Evolutionary conservation across 2,888 invertebrate genomes (phyloP), one percentile per base, ranked within the genome.

Genomic region (Troglohyphantes excavatus): DNA sequence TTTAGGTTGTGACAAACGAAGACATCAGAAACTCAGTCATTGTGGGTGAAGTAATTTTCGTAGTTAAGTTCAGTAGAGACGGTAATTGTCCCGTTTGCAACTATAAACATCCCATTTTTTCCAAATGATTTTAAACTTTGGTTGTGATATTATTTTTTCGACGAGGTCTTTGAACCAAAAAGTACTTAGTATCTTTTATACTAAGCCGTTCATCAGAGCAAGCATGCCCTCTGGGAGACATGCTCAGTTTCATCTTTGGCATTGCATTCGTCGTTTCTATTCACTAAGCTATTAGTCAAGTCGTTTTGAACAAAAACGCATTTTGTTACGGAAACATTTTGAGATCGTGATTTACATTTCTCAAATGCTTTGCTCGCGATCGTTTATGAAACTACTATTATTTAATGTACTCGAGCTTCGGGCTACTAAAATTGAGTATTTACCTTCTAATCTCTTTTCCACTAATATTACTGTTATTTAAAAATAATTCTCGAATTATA

Each of bases 121-220:
- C 39, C 9, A 11, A 13, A 39, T 39, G 7, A 39, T 7, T 39
- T 7, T 39, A 39, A 39, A 13, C 39, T 39, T 7, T 11, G 13
- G 39, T 7, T 39, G 7, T 13, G 39, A 39, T 39, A 39, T 39
- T n/a, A n/a, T n/a, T n/a, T 39, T 39, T 7, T 39, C 39, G 39
- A 39, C 39, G 3, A 75, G 75, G 68, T 85, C 76, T 76, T 67
- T 85, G 84, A 85, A 85, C 84, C 29, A 82, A 63, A 27, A 46
- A 65, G 17, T 59, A 75, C 39, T 11, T n/a, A 27, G 23, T 11
- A 65, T 65, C 17, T 26, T 73, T 21, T 21, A 26, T 72, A 19
- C 19, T 46, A 76, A 68, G 59, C 68, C 13, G 83, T 46, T 73
- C 84, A 23, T 21, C 63, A 29, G 84, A 75, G 75, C 75, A 76